Conservation (phyloP, 2,888 invertebrate species). For the Catocala nupta region DNA sequence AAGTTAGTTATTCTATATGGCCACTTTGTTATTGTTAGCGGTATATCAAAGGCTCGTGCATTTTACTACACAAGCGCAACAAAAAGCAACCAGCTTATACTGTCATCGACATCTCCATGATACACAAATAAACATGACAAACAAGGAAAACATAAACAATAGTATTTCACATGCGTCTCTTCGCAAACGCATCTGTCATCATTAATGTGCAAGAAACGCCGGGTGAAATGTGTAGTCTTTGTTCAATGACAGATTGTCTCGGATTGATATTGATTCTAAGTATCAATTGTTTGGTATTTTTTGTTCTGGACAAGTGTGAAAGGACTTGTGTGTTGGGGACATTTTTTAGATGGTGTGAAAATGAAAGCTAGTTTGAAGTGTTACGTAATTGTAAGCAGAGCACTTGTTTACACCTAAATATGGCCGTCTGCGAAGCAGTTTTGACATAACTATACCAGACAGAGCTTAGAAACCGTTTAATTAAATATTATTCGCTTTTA, state of each 20-base stretch:
- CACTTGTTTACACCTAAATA: no score
- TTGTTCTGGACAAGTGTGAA: slow-evolving; percentile 39
- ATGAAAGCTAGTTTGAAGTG: slow-evolving; percentile 9
- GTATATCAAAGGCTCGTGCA: no score
- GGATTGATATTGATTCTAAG: slow-evolving; percentile 45
- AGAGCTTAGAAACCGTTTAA: no score
- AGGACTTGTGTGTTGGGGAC: slow-evolving; percentile 12
- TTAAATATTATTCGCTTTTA: no score
- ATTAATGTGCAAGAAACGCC: slow-evolving; percentile 36
- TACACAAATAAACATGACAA: background rate
- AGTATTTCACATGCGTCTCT: slow-evolving; percentile 51
- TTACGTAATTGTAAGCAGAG: slow-evolving; percentile 6
- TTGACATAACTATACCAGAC: no score
- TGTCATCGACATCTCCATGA: background rate
- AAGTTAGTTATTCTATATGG: no score
- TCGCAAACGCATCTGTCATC: slow-evolving; percentile 47
- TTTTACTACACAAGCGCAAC: no score
- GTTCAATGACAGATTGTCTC: slow-evolving; percentile 50
- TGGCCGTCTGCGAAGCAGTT: no score
- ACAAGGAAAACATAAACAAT: slow-evolving; percentile 54
- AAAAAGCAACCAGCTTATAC: background rate
- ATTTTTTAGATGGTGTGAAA: slow-evolving; percentile 14
- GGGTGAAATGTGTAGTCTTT: slow-evolving; percentile 51
- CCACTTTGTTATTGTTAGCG: no score
- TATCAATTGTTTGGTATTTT: slow-evolving; percentile 44